Evolutionary conservation across 2,113 vertebrate genomes (phyloP).

Genomic region (Chlamydotis undulata): DNA sequence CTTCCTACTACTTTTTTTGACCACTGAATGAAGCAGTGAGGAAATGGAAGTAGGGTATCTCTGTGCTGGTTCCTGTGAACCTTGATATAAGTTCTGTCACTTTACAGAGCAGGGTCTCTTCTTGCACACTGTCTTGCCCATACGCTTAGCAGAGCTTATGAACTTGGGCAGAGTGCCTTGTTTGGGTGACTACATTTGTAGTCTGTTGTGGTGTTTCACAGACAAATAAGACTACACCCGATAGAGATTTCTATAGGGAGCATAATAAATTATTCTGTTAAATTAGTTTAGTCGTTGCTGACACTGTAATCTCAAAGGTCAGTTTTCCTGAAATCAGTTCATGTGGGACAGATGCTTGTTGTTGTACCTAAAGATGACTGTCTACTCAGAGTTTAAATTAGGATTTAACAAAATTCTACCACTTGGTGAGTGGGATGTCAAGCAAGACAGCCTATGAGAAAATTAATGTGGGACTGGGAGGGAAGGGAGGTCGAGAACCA

Average conservation of each 20-base stretch:
- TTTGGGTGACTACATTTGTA: neutral
- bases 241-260: neutral
- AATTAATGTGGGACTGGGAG: neutral
- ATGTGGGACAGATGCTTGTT: neutral
- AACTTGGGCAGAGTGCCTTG: neutral
- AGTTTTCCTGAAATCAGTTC: neutral
- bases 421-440: neutral
- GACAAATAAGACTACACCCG: neutral
- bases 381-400: neutral
- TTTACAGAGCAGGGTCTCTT: neutral
- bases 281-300: neutral
- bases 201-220: neutral
- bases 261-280: neutral
- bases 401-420: neutral
- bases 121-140: neutral
- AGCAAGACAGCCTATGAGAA: neutral
- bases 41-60: neutral
- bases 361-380: neutral
- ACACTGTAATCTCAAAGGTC: neutral
- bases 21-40: neutral
- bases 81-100: neutral
- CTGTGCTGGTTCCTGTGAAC: neutral
- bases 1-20: neutral
- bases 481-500: neutral
- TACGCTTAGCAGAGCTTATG: neutral